phyloP scores from a whole-genome alignment of 2,888 invertebrate genomes.

The Drosophila greeni region DNA sequence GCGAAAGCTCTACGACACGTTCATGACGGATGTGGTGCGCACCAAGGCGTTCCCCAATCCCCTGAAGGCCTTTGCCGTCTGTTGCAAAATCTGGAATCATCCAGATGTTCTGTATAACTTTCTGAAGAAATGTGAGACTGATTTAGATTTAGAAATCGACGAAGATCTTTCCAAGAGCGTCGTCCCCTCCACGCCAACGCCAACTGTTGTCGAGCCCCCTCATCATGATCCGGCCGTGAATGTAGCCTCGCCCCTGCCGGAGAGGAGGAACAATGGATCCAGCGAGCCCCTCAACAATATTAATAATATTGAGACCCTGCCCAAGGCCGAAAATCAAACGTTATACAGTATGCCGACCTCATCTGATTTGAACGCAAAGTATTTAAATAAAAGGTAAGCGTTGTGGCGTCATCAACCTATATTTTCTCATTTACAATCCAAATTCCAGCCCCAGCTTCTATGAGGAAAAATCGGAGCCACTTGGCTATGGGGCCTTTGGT shows the following conservation, averaged over 20 bases:
- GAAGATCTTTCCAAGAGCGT: slow-evolving; percentile 79
- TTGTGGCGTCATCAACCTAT: fast-evolving
- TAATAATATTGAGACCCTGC: slow-evolving; percentile 12
- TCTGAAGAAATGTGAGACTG: slow-evolving; percentile 88
- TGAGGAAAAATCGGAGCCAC: slow-evolving; percentile 55
- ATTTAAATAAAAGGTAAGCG: slow-evolving; percentile 52
- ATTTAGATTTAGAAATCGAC: slow-evolving; percentile 89
- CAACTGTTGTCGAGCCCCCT: slow-evolving; percentile 64
- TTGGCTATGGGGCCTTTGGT: slow-evolving; percentile 44
- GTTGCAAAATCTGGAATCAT: slow-evolving; percentile 99
- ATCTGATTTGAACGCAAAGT: slow-evolving; percentile 50
- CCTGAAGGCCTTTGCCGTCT: slow-evolving; percentile 97
- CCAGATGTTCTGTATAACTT: slow-evolving; percentile 95
- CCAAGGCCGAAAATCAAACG: slow-evolving; percentile 24
- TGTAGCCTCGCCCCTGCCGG: slow-evolving; percentile 19
- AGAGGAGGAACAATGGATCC: slow-evolving; percentile 16
- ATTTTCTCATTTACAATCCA: background rate
- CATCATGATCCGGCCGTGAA: slow-evolving; percentile 18
- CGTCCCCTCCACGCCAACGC: slow-evolving; percentile 21
- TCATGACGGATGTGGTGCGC: slow-evolving; percentile 94
- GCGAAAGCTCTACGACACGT: slow-evolving; percentile 92
- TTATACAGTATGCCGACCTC: slow-evolving; percentile 33
- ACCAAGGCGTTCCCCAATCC: slow-evolving; percentile 95
- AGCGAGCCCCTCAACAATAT: slow-evolving; percentile 7
- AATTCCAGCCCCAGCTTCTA: slow-evolving; percentile 38